Evolutionary conservation across 2,888 invertebrate genomes (phyloP), one percentile per base, ranked within the genome.

Genomic region (Synanthedon myopaeformis): DNA sequence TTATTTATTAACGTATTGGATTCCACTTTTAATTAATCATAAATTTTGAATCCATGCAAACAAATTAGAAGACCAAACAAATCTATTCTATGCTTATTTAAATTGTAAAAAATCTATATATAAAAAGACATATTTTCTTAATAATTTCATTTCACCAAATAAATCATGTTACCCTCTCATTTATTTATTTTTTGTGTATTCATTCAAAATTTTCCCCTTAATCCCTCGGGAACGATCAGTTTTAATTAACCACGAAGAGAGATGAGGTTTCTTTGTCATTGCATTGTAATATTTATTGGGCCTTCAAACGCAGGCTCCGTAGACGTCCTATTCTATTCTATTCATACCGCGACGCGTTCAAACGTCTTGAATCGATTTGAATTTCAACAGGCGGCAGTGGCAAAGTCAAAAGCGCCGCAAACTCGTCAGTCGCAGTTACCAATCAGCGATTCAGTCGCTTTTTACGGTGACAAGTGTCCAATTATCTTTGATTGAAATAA

Each of bases 401-500:
- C 62, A 64, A 69, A 69, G 63, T 76, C 74, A 78, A 77, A 76
- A 65, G 73, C 66, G 54, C 74, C 74, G 76, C 74, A 51, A 59
- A 60, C 59, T 67, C 74, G 70, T 69, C 70, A 70, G 70, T 71
- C 62, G 66, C 65, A 61, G 66, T 61, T 62, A 67, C 69, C 67
- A 66, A 67, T 65, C 69, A 67, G 70, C 62, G 66, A 62, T 59
- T 63, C 66, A 67, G 64, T 64, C 65, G 69, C 76, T 79, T 78
- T 78, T 79, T 77, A 78, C 70, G 68, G 74, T 69, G 78, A 82
- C 80, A 76, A 79, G 74, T 79, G 77, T 79, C 82, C 83, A 82
- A 83, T 82, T 83, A 83, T 76, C 73, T 72, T 67, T 74, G 80
- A 83, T 82, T 79, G 81, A 80, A 82, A 80, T 82, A 82, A 83